A percentile compares a stretch with the other conserved stretches of the same genome.
phyloP scores from a whole-genome alignment of 2,797 vertebrate genomes.

The Emydoidea blandingii region DNA sequence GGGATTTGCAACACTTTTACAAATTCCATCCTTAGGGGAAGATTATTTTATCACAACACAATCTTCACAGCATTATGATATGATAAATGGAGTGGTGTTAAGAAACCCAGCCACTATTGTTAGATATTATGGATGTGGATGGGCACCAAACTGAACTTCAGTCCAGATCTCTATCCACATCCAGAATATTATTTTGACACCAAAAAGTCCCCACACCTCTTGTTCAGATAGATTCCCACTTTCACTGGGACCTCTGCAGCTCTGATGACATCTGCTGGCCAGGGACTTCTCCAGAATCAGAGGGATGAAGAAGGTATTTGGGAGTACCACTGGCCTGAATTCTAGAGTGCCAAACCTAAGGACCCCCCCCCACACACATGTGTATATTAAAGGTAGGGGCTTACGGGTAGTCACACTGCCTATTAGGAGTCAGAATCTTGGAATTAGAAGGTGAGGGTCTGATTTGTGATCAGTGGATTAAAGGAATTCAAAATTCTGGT shows the following conservation, averaged over 20 bases:
- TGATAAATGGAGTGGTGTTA: neutral
- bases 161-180: neutral
- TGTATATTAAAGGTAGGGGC: rapidly evolving
- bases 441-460: neutral
- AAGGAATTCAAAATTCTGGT: neutral
- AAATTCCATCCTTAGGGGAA: neutral
- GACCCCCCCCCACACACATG: neutral
- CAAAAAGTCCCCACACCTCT: neutral
- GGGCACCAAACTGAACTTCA: neutral
- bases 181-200: neutral
- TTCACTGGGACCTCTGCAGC: neutral
- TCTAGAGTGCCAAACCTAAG: rapidly evolving
- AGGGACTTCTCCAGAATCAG: neutral
- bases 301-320: neutral
- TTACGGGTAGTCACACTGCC: neutral
- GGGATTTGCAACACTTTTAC: neutral
- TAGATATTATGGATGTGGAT: neutral
- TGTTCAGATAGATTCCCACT: neutral
- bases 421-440: neutral
- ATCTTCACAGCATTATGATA: neutral
- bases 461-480: neutral
- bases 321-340: neutral
- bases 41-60: neutral
- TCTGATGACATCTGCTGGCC: neutral
- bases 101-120: neutral